Percentiles rank a stretch among this genome's conserved stretches.
Evolutionary conservation across 2,113 vertebrate genomes (phyloP).

Genomic region (Megaptera novaeangliae): DNA sequence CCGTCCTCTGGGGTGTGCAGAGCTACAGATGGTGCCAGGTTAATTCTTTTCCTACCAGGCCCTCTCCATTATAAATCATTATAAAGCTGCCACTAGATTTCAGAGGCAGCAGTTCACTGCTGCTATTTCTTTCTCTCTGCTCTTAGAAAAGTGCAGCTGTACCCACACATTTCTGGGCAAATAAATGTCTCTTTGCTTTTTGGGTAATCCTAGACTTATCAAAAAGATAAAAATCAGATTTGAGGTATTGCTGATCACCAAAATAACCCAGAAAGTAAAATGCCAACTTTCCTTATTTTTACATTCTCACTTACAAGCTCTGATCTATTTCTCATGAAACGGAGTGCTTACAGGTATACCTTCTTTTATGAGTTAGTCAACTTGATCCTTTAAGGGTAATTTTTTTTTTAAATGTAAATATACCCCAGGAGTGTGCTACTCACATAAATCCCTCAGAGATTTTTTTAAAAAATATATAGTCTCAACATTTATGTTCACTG

Average conservation of each 20-base stretch:
- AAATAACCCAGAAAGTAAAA: not conserved
- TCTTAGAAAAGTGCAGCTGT: not conserved
- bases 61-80: not conserved
- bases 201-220: not conserved
- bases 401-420: not conserved
- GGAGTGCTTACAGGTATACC: not conserved
- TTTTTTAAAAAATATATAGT: not conserved
- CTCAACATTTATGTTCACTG: not conserved
- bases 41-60: not conserved
- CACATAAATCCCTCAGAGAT: not conserved
- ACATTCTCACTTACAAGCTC: not conserved
- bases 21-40: not conserved
- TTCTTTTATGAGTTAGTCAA: not conserved
- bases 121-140: not conserved
- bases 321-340: not conserved
- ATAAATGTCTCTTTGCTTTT: not conserved
- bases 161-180: not conserved
- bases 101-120: not conserved
- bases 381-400: not conserved
- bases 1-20: not conserved
- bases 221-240: slow-evolving; percentile 7
- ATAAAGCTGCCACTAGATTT: not conserved
- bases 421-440: not conserved
- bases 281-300: not conserved
- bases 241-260: not conserved